Evolutionary conservation across 2,888 invertebrate species (phyloP).

Genomic region (Leptarthrus brevirostris): DNA sequence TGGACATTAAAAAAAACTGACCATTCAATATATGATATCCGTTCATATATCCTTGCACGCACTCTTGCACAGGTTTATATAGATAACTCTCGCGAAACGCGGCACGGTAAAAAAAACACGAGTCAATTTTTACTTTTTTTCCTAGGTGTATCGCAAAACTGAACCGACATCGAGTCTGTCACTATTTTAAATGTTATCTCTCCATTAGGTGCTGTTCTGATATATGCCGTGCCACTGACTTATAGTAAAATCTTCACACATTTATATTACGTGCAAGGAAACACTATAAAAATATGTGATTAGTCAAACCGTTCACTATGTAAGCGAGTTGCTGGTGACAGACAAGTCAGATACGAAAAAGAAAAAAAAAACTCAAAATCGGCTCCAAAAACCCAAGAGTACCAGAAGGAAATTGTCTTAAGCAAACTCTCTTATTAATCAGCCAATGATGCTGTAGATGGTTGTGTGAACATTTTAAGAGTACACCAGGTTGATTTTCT

Average conservation of each 20-base stretch:
- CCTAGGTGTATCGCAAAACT: conserved; percentile 45
- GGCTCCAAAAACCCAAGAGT: conserved; percentile 28
- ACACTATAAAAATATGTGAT: conserved; percentile 50
- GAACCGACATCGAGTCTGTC: conserved; percentile 53
- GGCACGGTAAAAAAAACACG: conserved; percentile 33
- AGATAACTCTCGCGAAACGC: conserved; percentile 12
- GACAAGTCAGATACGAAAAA: conserved; percentile 15
- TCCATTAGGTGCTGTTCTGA: conserved; percentile 51
- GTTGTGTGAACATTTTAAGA: conserved; percentile 25
- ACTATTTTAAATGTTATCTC: conserved; percentile 54
- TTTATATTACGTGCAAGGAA: conserved; percentile 51
- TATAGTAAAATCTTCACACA: conserved; percentile 49
- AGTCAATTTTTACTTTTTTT: conserved; percentile 12
- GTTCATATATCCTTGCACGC: conserved; percentile 40
- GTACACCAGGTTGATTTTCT: neutral
- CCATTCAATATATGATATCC: neutral
- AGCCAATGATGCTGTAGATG: conserved; percentile 22
- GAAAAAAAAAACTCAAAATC: conserved; percentile 31
- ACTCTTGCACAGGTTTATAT: conserved; percentile 51
- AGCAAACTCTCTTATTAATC: conserved; percentile 38
- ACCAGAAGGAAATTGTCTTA: conserved; percentile 33
- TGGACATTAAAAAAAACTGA: conserved; percentile 23
- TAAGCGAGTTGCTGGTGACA: conserved; percentile 46
- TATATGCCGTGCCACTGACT: conserved; percentile 53
- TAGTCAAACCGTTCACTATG: conserved; percentile 50